Conservation (phyloP, 2,888 invertebrate species). For the Mimumesa dahlbomi region DNA sequence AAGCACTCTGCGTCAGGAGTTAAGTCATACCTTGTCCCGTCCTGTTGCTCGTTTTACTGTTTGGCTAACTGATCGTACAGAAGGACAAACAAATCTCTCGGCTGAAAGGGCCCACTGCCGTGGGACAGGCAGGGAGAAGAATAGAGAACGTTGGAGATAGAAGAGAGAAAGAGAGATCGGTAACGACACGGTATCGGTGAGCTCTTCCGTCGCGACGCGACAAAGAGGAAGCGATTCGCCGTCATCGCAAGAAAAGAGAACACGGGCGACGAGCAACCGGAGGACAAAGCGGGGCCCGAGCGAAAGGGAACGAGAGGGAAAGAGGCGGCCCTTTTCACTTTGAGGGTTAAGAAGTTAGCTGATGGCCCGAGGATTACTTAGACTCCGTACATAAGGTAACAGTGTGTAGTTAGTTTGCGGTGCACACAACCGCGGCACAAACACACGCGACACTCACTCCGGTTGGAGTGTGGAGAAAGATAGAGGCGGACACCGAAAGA, state of each 20-base stretch:
- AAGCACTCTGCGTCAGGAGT: background rate
- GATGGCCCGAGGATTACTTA: slow-evolving; percentile 69
- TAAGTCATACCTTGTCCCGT: slow-evolving; percentile 9
- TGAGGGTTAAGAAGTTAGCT: slow-evolving; percentile 69
- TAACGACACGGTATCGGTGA: slow-evolving; percentile 6
- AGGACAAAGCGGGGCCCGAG: background rate
- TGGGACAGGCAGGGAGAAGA: too few relatives aligned
- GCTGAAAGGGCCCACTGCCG: slow-evolving; percentile 36
- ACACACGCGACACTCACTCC: background rate
- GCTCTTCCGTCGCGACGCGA: slow-evolving; percentile 4
- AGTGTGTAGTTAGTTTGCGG: slow-evolving; percentile 55
- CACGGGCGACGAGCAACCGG: too few relatives aligned
- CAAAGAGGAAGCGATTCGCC: background rate
- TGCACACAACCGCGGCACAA: slow-evolving; percentile 38
- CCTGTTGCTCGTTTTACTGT: slow-evolving; percentile 37
- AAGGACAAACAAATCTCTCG: slow-evolving; percentile 62
- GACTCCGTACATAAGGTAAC: slow-evolving; percentile 59
- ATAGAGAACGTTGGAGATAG: slow-evolving; percentile 1
- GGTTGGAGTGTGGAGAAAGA: too few relatives aligned
- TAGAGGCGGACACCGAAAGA: slow-evolving; percentile 1
- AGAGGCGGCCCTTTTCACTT: slow-evolving; percentile 63
- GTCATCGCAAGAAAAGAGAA: background rate
- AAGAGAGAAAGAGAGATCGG: background rate
- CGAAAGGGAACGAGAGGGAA: background rate
- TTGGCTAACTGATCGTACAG: slow-evolving; percentile 63